phyloP scores from a whole-genome alignment of 2,888 invertebrate species.

The Stenchaetothrips biformis region DNA sequence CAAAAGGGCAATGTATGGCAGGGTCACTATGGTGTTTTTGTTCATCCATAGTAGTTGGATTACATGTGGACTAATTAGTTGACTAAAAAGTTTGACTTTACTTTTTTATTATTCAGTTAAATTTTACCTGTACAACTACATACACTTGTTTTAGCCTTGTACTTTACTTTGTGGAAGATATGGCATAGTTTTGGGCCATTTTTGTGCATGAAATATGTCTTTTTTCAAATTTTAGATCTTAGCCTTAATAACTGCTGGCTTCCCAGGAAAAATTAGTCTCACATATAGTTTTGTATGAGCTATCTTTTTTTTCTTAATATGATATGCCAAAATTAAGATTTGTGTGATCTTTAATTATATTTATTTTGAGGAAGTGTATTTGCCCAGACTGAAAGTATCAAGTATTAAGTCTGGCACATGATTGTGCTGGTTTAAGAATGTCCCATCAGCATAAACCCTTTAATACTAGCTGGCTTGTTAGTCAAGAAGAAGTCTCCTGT shows the following conservation, averaged over 20 bases:
- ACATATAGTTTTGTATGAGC: neutral
- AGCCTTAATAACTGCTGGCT: no score
- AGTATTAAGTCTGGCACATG: neutral
- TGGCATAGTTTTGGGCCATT: neutral
- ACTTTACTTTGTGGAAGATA: no score
- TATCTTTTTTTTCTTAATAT: neutral
- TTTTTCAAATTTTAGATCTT: neutral
- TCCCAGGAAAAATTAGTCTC: no score
- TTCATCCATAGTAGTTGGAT: neutral
- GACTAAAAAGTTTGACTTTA: neutral
- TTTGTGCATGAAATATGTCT: neutral
- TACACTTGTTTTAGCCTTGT: no score
- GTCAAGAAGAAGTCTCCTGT: neutral
- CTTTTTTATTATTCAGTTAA: neutral
- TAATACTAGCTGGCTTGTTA: no score
- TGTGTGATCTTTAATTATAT: neutral
- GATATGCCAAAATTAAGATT: neutral
- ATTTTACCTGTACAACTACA: neutral
- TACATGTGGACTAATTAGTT: neutral
- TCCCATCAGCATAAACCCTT: no score
- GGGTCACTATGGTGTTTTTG: neutral
- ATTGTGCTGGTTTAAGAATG: no score
- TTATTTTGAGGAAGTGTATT: neutral
- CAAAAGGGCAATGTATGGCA: no score
- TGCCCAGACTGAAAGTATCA: constrained; percentile 4